Conservation (phyloP, 2,113 vertebrate species). For the Psophia crepitans region DNA sequence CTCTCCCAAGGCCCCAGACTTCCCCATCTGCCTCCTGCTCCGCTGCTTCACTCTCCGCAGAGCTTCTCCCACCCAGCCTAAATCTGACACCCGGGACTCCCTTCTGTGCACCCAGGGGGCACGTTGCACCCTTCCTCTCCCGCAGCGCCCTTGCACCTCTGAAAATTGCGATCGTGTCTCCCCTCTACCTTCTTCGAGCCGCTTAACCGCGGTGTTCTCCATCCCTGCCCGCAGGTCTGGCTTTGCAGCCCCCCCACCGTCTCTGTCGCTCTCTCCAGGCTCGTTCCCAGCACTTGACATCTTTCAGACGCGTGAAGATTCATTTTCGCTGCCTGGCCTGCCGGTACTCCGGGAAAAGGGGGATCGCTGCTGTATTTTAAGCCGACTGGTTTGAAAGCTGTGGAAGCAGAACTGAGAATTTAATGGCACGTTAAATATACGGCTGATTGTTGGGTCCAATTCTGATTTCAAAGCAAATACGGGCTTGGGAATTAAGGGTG, state of each 20-base stretch:
- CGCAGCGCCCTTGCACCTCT: not conserved
- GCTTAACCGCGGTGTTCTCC: rapidly evolving
- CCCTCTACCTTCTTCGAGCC: not conserved
- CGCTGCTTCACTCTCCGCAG: rapidly evolving
- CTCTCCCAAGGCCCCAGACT: not conserved
- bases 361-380: not conserved
- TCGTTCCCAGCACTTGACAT: not conserved
- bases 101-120: not conserved
- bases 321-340: not conserved
- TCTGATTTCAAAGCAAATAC: not conserved
- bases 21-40: rapidly evolving
- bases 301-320: not conserved
- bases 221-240: not conserved
- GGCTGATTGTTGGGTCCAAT: not conserved
- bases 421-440: not conserved
- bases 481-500: not conserved
- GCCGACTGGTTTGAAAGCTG: not conserved
- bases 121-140: not conserved
- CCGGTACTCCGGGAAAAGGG: not conserved
- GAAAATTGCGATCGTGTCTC: rapidly evolving
- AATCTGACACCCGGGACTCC: rapidly evolving
- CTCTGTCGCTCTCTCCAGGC: not conserved
- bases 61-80: not conserved
- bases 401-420: not conserved
- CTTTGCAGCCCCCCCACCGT: not conserved